Percentiles rank a stretch among this genome's conserved stretches.
phyloP scores from a whole-genome alignment of 2,888 invertebrate species.

The Eugnorisma glareosa region DNA sequence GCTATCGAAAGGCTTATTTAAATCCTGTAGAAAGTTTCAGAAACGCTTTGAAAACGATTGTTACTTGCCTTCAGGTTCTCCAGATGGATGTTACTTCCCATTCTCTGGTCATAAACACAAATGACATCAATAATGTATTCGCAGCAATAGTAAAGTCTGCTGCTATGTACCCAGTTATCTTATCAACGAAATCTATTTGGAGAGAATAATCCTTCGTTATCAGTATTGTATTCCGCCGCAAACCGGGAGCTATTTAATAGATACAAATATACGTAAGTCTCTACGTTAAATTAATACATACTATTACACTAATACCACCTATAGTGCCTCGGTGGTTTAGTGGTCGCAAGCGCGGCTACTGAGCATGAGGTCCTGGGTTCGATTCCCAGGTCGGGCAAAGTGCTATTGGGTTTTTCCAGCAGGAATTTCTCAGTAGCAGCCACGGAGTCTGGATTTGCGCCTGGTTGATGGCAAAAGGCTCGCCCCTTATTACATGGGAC shows the following conservation, averaged over 20 bases:
- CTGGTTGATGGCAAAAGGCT: too few species aligned
- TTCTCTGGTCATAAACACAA: neutral
- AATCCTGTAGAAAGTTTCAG: neutral
- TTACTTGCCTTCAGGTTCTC: neutral
- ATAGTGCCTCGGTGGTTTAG: too few species aligned
- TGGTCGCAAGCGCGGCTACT: too few species aligned
- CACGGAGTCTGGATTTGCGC: too few species aligned
- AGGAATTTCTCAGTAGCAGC: too few species aligned
- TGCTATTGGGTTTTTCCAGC: too few species aligned
- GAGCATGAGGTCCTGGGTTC: too few species aligned
- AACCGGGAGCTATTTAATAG: constrained; percentile 40
- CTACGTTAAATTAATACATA: neutral
- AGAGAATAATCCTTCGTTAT: constrained; percentile 83
- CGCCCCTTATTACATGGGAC: too few species aligned
- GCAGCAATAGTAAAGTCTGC: constrained; percentile 43
- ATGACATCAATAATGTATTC: constrained; percentile 7
- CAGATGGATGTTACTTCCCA: neutral
- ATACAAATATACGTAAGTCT: neutral
- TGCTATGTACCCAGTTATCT: constrained; percentile 70
- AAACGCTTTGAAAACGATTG: neutral
- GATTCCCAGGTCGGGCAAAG: too few species aligned
- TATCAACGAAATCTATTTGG: constrained; percentile 84
- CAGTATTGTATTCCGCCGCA: constrained; percentile 68
- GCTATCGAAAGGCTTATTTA: neutral
- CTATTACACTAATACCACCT: neutral